Base-by-base conservation (phyloP, 2,888 invertebrate species). In the Amphipyra berbera region DNA sequence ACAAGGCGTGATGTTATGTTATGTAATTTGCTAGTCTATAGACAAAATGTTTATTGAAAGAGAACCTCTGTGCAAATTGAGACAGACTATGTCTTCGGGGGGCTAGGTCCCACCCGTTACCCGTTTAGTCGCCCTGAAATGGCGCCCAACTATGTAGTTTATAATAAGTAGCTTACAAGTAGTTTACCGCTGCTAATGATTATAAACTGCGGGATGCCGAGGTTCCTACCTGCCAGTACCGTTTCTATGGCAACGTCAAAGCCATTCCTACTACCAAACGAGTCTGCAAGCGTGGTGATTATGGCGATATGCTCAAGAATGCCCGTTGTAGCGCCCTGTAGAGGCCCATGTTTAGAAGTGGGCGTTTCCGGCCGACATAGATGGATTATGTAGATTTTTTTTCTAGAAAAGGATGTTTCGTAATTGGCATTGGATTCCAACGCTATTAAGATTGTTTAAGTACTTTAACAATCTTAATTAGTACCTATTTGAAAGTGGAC, bases 121-220 rank as follows among this genome's bases (percentile, higher is more conserved):
- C 37, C 30, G 7, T 30, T 30, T 37, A 37, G 37, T 7, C 37
- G 37, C 30, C 35, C 61, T 13, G 38, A 44, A 52, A 66, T 15
- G 52, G 53, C 70, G 8, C 27, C 47, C 42, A 52, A 48, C 62
- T 66, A 53, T 69, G 61, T 38, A 61, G n/a, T 61, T 48, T 48
- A 40, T 66, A 65, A 69, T 61, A 64, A 52, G 54, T 54, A 69
- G 14, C 9, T 37, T 41, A 30, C 6, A 59, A n/a, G 35, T 48
- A 40, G 38, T 61, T 41, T 54, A 54, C 44, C 54, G 50, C 56
- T 71, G 37, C 42, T 52, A 44, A 63, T 55, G 56, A 64, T 66
- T 61, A 46, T 41, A 64, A 65, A 71, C 48, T 15, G 46, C 55
- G 27, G 45, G 54, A 63, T 40, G 38, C 27, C 50, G 41, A 3